A percentile compares a stretch with the other conserved stretches of the same genome.
phyloP scores from a whole-genome alignment of 2,888 invertebrate genomes.

The Smittia sp. region DNA sequence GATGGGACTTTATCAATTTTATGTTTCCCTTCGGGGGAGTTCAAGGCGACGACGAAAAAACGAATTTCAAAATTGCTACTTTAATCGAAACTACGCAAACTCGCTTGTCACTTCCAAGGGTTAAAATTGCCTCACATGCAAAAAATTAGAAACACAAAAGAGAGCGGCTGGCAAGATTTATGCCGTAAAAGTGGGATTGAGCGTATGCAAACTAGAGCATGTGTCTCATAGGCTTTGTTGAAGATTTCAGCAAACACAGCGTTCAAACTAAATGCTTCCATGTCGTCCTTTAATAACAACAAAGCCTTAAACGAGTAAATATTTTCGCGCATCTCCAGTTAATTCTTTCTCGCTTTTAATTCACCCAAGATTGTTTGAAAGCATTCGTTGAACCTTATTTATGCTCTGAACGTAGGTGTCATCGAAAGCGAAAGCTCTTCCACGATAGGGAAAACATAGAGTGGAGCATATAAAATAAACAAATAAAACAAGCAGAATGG shows the following conservation, averaged over 20 bases:
- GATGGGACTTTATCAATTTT: neutral
- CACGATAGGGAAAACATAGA: neutral
- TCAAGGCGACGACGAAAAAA: neutral
- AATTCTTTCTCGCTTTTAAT: neutral
- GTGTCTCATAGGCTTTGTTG: neutral
- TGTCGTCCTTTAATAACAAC: slow-evolving; percentile 3
- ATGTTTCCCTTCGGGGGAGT: neutral
- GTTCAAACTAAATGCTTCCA: neutral
- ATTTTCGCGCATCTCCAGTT: neutral
- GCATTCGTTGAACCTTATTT: neutral
- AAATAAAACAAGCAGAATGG: slow-evolving; percentile 25
- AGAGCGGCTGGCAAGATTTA: neutral
- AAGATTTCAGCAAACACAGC: neutral
- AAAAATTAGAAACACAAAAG: neutral
- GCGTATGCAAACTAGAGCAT: neutral
- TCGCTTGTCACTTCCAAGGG: neutral
- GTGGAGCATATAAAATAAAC: slow-evolving; percentile 27
- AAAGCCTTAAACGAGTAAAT: neutral
- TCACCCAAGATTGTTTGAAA: neutral
- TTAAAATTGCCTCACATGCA: neutral
- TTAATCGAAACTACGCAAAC: slow-evolving; percentile 16
- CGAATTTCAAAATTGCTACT: neutral
- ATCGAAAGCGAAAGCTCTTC: slow-evolving; percentile 31
- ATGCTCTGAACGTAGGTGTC: slow-evolving; percentile 28
- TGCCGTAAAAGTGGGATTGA: neutral